Percentiles rank a stretch among this genome's conserved stretches.
These are phyloP conservation scores for Diaprepes abbreviatus DNA, from an alignment of 2,888 invertebrate species.

Conservation along the genomic window DNA sequence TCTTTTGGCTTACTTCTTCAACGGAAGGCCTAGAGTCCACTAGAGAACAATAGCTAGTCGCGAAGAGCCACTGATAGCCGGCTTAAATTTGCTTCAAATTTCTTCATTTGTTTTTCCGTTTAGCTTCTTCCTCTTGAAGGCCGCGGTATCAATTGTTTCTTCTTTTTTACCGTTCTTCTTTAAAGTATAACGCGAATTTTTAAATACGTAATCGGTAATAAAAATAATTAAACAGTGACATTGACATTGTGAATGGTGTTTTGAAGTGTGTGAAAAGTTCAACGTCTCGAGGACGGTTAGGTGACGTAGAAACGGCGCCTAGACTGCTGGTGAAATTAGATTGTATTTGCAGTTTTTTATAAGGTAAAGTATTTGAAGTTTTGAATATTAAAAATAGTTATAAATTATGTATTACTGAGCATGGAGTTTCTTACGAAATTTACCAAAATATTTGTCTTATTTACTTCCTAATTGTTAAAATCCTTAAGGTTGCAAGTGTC, in stretches of 20 bases:
- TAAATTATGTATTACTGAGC: no score
- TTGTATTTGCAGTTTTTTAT: conserved; percentile 4
- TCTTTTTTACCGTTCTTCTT: conserved; percentile 23
- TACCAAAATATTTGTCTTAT: no score
- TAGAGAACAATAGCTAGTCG: conserved; percentile 18
- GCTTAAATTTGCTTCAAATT: conserved; percentile 19
- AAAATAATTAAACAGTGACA: conserved; percentile 21
- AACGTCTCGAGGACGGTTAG: conserved; percentile 35
- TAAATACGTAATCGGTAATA: conserved; percentile 8
- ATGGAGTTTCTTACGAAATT: no score
- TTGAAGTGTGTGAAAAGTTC: conserved; percentile 46
- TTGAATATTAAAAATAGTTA: no score
- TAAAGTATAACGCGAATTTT: conserved; percentile 24
- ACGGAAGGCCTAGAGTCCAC: conserved; percentile 41
- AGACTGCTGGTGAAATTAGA: conserved; percentile 14
- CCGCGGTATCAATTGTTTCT: conserved; percentile 14
- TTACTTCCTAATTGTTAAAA: no score
- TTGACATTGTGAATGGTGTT: conserved; percentile 46
- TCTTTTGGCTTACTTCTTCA: conserved; percentile 44
- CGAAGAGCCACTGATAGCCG: conserved; percentile 21
- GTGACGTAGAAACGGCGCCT: conserved; percentile 25
- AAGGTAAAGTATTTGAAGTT: conserved; percentile 37
- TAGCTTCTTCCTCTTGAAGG: conserved; percentile 15
- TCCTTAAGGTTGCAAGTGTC: no score
- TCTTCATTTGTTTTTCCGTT: conserved; percentile 4